These are phyloP conservation scores for Drosophila rellima DNA, from an alignment of 2,888 invertebrate species.

Conservation along the genomic window DNA sequence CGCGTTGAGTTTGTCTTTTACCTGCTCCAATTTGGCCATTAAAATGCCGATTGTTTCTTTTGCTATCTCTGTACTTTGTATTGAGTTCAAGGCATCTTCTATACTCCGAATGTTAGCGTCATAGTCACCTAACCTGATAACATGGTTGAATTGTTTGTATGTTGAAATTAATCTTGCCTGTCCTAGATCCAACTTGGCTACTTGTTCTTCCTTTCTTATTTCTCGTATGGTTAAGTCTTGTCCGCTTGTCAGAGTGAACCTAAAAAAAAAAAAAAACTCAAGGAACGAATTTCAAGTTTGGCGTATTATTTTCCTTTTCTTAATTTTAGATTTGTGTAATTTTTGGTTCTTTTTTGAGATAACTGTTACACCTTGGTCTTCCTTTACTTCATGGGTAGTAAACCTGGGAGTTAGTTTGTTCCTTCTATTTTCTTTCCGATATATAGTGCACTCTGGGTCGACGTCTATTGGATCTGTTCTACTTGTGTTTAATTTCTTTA, in stretches of 20 bases:
- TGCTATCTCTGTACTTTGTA: background rate
- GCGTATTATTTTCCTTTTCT: background rate
- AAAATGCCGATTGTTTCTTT: background rate
- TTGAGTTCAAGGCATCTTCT: background rate
- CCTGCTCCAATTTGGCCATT: background rate
- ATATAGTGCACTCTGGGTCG: too few species aligned
- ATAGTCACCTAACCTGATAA: background rate
- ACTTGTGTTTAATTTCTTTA: too few species aligned
- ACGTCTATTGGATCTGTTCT: too few species aligned
- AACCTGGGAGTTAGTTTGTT: too few species aligned
- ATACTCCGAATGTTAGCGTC: background rate
- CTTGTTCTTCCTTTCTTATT: background rate
- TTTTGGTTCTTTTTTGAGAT: background rate
- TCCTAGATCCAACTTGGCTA: conserved; percentile 1
- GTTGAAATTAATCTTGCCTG: background rate
- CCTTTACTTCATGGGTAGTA: too few species aligned
- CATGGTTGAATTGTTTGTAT: background rate
- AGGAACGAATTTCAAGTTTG: too few species aligned
- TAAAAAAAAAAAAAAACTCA: background rate
- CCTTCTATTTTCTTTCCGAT: too few species aligned
- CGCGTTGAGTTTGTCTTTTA: background rate
- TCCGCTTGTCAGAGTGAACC: background rate
- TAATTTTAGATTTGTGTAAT: background rate
- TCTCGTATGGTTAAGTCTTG: background rate
- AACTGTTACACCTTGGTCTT: background rate